Base-by-base conservation (phyloP, 2,113 vertebrate species). In the Crocuta crocuta region DNA sequence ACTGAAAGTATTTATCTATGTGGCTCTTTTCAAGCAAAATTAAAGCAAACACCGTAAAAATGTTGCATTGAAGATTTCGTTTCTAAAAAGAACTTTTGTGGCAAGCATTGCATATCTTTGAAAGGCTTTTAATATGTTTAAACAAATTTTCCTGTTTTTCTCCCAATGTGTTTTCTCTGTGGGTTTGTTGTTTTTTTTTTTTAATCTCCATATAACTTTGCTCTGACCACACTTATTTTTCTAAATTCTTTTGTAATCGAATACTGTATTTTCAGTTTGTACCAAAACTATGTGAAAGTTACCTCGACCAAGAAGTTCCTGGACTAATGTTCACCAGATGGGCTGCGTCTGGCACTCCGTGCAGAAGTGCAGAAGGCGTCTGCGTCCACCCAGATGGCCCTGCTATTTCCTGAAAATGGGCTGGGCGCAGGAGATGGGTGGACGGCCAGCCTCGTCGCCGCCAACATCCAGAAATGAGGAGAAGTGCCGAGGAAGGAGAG, bases 171-270 rank as follows among this genome's bases (percentile, higher is more conserved):
- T 92, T 82, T 73, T 71, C 50, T 73, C 28, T 31, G 9, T 2
- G 31, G 10, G 10, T 66, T 33, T 4, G 10, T 11, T 17, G 12
- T 28, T 35, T 33, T 48, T 58, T 65, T 28, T 43, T 92, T 92
- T 96, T 71, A 31, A 81, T 74, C 53, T 45, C 82, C 19, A 24
- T 79, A 55, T 48, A 91, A 65, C 91, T 92, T 78, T 74, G 55
- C 71, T 71, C 70, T 97, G 74, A 97, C 96, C 96, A 94, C 91
- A 96, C 70, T 98, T 95, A 65, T 95, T 97, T 97, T 92, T 86
- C 89, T 91, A 66, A 93, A 81, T 97, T 92, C 96, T 87, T 97
- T 86, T 61, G 96, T 96, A 95, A 95, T 79, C 2, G 3, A 97
- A 95, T 66, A 91, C 95, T 86, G 19, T 73, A 63, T 95, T 97